Base-by-base conservation (phyloP, 2,797 vertebrate species). In the Anabacerthia variegaticeps region DNA sequence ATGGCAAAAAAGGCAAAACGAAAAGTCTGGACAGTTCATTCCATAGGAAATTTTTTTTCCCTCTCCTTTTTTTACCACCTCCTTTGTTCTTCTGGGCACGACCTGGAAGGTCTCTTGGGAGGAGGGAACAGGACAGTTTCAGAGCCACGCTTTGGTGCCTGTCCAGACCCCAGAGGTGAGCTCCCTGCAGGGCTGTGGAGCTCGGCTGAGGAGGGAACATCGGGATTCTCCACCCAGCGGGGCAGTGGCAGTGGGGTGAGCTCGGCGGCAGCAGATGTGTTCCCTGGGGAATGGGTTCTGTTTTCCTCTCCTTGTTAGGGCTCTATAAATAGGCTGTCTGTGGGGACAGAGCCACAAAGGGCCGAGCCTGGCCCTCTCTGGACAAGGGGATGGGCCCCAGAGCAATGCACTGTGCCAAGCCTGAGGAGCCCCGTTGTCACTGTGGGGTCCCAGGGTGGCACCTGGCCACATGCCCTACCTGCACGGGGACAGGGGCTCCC, bases 401-500 rank as follows among this genome's bases (percentile, higher is more conserved):
- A 19, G 51, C 78, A 1, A 1, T 6, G 51, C 2, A 5, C 41
- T 23, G 28, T 48, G 76, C 32, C 17, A 76, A 37, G 19, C 10
- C 36, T 41, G 55, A 18, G 27, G 55, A 8, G 16, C 55, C 43
- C 21, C 5, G 27, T 22, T 19, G 43, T 11, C 27, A 12, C 26
- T 13, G 19, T 28, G 46, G 26, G 46, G 46, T 30, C 19, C 46
- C 26, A 16, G 34, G 34, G 34, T 22, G 66, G 28, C 2, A 3
- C 22, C 32, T 3, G 52, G 37, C 7, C 2, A 0, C 0, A 0
- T 24, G 43, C 14, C 48, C 20, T 2, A 0, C 30, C 51, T 9
- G 46, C 1, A 5, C 18, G 5, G 28, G 46, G 30, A 51, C 54
- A 41, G 20, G 30, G 66, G 8, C 26, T 23, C 54, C 21, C 5